Evolutionary conservation across 2,888 invertebrate species (phyloP), one percentile per base, ranked within the genome.

Genomic region (Callyntrura guangdongensis): DNA sequence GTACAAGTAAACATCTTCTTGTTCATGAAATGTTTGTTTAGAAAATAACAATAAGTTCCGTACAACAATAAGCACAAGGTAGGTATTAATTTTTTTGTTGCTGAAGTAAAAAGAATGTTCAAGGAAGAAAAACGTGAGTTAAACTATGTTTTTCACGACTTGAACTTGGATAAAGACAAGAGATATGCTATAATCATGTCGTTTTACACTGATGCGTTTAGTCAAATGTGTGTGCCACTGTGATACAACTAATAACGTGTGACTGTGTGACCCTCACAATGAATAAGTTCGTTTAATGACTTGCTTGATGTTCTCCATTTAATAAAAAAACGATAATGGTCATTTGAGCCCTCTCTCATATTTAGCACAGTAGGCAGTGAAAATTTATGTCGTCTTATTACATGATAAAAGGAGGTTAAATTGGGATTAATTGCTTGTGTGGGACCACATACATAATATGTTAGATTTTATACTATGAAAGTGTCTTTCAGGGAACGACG

Each of bases 221-320:
- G 36, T 6, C 36, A 36, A 36, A 36, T 36, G 1, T 67, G 67
- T 67, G 64, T 12, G 20, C 27, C 12, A 27, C 14, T 27, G 14
- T 67, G 20, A 20, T 1, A 20, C 25, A n/a, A 45, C 25, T 56
- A 77, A 25, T 77, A 77, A 53, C 53, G 77, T 77, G 77, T 53
- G 77, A 77, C 77, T 17, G 77, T 77, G 77, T 53, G 77, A 77
- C 77, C 47, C 53, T 22, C 49, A 22, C 20, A 77, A 77, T 17
- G 72, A 53, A 45, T 53, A 17, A 77, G 53, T 77, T n/a, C 72
- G 17, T 17, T 47, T 45, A 72, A 72, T 61, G 27, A 72, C 17
- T 6, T 14, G 4, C n/a, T 45, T 45, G n/a, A 47, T 72, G 6
- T 45, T 14, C 9, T 11, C 67, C 14, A 14, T 14, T 27, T 67